Conservation (phyloP, 2,113 vertebrate genomes). For the Elephantulus edwardii region DNA sequence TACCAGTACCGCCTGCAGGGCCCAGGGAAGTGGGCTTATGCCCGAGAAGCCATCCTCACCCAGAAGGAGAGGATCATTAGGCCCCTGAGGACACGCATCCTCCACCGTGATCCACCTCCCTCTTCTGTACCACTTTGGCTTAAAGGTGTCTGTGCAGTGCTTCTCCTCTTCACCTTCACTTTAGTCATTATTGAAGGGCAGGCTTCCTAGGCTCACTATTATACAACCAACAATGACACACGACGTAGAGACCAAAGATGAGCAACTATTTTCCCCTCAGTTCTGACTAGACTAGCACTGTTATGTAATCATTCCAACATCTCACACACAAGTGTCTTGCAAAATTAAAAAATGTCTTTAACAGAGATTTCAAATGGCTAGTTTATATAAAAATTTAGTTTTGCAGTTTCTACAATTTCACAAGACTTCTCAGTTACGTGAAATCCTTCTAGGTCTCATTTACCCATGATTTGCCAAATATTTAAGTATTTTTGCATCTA, state of each 20-base stretch:
- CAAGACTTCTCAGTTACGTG: background rate
- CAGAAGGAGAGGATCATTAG: slow-evolving; percentile 80
- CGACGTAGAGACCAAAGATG: background rate
- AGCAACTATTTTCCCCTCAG: background rate
- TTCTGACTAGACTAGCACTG: background rate
- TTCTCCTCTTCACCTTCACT: background rate
- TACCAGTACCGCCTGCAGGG: slow-evolving; percentile 89
- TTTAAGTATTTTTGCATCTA: background rate
- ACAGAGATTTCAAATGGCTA: background rate
- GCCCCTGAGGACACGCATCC: slow-evolving; percentile 82
- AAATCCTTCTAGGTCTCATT: background rate
- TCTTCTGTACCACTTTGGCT: background rate
- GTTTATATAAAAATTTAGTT: background rate
- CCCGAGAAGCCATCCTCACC: slow-evolving; percentile 85
- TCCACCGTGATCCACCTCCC: background rate
- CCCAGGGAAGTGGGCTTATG: slow-evolving; percentile 83
- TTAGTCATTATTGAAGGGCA: background rate
- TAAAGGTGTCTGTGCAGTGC: background rate
- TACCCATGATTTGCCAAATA: background rate
- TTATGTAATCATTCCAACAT: background rate
- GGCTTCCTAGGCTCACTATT: background rate
- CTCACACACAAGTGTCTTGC: background rate
- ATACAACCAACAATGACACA: background rate
- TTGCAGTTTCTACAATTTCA: background rate
- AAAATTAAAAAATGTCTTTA: background rate